A percentile compares a stretch with the other conserved stretches of the same genome.
Conservation (phyloP, 2,113 vertebrate species). For the Hymenochirus boettgeri region DNA sequence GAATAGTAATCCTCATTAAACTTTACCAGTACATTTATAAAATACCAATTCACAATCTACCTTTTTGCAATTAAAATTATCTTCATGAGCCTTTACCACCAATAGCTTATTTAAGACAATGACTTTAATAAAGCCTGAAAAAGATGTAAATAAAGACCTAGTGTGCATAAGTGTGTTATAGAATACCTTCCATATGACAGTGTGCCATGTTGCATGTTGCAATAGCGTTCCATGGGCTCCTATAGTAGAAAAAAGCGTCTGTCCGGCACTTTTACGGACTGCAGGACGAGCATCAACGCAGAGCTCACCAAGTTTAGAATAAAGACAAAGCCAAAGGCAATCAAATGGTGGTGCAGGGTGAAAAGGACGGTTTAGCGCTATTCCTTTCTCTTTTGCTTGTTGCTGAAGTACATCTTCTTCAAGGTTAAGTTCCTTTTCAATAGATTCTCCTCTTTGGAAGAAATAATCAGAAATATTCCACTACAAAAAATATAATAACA, state of each 20-base stretch:
- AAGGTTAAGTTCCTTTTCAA: conserved; percentile 86
- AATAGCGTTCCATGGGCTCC: conserved; percentile 92
- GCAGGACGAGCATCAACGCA: conserved; percentile 94
- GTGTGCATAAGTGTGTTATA: too few relatives aligned
- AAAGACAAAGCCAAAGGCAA: conserved; percentile 94
- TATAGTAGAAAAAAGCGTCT: conserved; percentile 94
- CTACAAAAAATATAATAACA: too few relatives aligned
- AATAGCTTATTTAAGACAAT: too few relatives aligned
- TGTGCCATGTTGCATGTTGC: conserved; percentile 93
- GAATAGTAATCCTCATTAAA: too few relatives aligned
- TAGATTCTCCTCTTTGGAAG: conserved; percentile 93
- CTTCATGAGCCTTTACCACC: too few relatives aligned
- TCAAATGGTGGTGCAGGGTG: conserved; percentile 95
- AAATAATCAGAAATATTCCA: conserved; percentile 99
- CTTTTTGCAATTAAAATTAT: too few relatives aligned
- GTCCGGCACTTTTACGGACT: conserved; percentile 92
- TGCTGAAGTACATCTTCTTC: conserved; percentile 85
- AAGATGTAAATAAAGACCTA: too few relatives aligned
- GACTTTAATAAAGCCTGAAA: too few relatives aligned
- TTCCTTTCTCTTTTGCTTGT: conserved; percentile 86
- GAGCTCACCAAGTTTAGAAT: conserved; percentile 89
- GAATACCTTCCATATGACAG: conserved; percentile 91
- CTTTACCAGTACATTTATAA: too few relatives aligned
- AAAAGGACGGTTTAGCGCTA: conserved; percentile 83
- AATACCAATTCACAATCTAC: too few relatives aligned